Percentiles rank a stretch among this genome's conserved stretches.
Evolutionary conservation across 2,888 invertebrate genomes (phyloP).

Genomic region (Dasypogon diadema): DNA sequence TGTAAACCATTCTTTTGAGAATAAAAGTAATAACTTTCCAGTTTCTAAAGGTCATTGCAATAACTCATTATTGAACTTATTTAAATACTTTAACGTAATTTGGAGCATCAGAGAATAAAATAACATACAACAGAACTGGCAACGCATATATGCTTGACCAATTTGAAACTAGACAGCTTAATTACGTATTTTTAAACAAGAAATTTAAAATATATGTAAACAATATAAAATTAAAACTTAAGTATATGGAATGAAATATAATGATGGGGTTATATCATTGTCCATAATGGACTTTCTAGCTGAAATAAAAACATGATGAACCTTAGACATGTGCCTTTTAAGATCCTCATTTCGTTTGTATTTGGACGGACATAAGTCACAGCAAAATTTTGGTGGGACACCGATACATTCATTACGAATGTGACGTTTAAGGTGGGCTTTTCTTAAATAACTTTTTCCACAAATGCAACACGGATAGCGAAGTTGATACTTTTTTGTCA

Average conservation of each 20-base stretch:
- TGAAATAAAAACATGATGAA: constrained; percentile 57
- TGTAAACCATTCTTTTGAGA: neutral
- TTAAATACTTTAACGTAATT: no score
- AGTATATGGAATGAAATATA: constrained; percentile 58
- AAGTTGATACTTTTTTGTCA: constrained; percentile 56
- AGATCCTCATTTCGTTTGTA: constrained; percentile 62
- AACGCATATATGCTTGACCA: no score
- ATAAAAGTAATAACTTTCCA: no score
- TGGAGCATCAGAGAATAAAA: no score
- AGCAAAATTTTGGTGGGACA: constrained; percentile 61
- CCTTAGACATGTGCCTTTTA: constrained; percentile 60
- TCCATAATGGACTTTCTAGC: constrained; percentile 51
- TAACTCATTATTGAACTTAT: no score
- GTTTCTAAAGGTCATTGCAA: no score
- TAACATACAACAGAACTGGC: no score
- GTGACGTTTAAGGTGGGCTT: constrained; percentile 62
- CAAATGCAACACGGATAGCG: constrained; percentile 61
- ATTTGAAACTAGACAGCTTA: constrained; percentile 15
- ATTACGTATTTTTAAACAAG: neutral
- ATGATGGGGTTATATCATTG: constrained; percentile 57
- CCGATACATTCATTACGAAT: constrained; percentile 62
- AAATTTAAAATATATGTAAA: constrained; percentile 36
- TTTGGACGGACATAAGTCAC: constrained; percentile 60
- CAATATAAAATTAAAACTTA: constrained; percentile 49
- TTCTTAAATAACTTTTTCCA: constrained; percentile 62